Evolutionary conservation across 2,113 vertebrate genomes (phyloP), one percentile per base, ranked within the genome.

Genomic region (Solenodon paradoxus): DNA sequence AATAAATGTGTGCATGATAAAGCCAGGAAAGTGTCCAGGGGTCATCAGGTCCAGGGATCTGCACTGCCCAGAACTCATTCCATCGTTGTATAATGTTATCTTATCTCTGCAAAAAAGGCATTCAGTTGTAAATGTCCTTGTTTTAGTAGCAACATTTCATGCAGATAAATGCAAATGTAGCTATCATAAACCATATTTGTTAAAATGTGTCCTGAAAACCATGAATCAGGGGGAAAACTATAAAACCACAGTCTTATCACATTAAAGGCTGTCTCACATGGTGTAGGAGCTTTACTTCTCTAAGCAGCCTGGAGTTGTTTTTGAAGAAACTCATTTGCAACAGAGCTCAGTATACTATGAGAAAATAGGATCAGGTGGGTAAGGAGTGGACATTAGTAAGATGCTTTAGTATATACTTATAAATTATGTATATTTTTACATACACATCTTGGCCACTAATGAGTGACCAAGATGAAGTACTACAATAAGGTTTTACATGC

Each of bases 61-160:
- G 92, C 90, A 96, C 92, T 96, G 89, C 95, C 87, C 96, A 98
- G 97, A 97, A 96, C 95, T 91, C 97, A 98, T 98, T 88, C 94
- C 85, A 96, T 69, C 87, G 28, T 96, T 96, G 78, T 90, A 92
- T 88, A 95, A 97, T 97, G 96, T 98, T 98, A 98, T 98, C 97
- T 98, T 98, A 98, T 98, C 97, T 98, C 93, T 92, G 80, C 95
- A 97, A 97, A 97, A 97, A 38, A 97, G 92, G 93, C 97, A 95
- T 75, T 93, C 19, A 68, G 94, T 97, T 97, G 81, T 96, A 98
- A 95, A 97, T 91, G 53, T 90, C 94, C 97, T 96, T 96, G 17
- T 79, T 96, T 98, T 74, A 95, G 84, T 97, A 97, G 92, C 95
- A 97, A 96, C 95, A 98, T 98, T 97, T 97, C 95, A 96, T 45